Evolutionary conservation across 2,797 vertebrate genomes (phyloP), one percentile per base, ranked within the genome.

Genomic region (Cryptoblepharus egeriae): DNA sequence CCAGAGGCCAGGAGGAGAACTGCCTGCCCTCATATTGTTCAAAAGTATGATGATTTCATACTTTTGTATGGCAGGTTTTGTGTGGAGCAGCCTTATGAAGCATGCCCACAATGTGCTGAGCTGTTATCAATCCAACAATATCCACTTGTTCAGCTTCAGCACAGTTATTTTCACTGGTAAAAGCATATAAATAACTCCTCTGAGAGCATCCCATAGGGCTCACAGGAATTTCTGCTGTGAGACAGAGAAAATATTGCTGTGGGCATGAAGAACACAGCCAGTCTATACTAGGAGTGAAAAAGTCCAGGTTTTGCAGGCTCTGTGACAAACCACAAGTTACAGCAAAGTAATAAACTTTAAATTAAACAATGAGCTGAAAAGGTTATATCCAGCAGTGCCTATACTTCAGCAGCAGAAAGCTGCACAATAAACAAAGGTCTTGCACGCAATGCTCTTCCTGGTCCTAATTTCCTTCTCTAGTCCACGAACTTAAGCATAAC

Each of bases 281-380:
- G 70, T 79, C 37, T 77, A 63, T 32, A 79, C 64, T 60, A 67
- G 73, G 60, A 84, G 61, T 24, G 57, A 68, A 68, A 72, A 60
- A 84, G 42, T 74, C 37, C 71, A 84, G 68, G 52, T 75, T 79
- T 68, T 68, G 39, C 12, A 12, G 52, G 32, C 76, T 68, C 63
- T 68, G 63, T 75, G 79, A 84, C 57, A 52, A 69, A 37, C 24
- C 81, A 42, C 32, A 32, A 45, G 13, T 64, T 35, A 67, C 9
- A 22, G 12, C n/a, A 79, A 30, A 84, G 61, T 69, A 75, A 79
- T 84, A 67, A 60, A 58, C 32, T 61, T 75, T 61, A 83, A 83
- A 82, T 61, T 61, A 39, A 83, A 79, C 55, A 28, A 79, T 60
- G 63, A 61, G 39, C 52, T 75, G 63, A 9, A 75, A 68, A 75